Conservation (phyloP, 2,888 invertebrate genomes). For the Tanypteryx hageni region DNA sequence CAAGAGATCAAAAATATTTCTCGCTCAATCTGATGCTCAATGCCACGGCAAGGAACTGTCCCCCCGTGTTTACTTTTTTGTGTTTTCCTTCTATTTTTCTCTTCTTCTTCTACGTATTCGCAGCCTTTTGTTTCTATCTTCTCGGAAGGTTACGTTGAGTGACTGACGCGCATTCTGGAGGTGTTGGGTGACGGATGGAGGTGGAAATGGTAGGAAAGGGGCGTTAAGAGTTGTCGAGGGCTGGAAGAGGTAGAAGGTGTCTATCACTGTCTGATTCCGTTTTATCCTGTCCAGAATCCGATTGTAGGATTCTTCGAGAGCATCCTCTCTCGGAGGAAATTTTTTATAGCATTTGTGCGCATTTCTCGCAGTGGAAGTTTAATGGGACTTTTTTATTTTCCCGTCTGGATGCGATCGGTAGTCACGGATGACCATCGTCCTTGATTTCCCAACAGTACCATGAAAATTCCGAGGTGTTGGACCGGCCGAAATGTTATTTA, state of each 20-base stretch:
- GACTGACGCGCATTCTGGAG: too few relatives aligned
- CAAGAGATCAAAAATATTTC: conserved; percentile 28
- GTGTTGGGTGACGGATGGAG: too few relatives aligned
- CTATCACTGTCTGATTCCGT: not conserved
- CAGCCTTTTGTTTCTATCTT: conserved; percentile 16
- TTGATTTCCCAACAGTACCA: not conserved
- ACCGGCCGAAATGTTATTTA: too few relatives aligned
- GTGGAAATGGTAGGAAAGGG: not conserved
- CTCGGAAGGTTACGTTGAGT: not conserved
- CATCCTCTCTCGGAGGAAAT: not conserved
- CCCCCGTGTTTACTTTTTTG: conserved; percentile 13
- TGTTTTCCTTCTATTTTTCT: not conserved
- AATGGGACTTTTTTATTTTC: not conserved
- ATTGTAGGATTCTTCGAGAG: not conserved
- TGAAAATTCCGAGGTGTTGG: not conserved
- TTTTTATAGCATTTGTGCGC: not conserved
- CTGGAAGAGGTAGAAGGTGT: not conserved
- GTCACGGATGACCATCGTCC: not conserved
- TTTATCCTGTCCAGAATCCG: not conserved
- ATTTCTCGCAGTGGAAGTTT: not conserved
- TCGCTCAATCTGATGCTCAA: conserved; percentile 57
- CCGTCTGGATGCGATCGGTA: not conserved
- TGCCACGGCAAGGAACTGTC: conserved; percentile 20
- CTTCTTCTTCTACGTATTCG: not conserved
- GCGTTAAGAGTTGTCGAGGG: not conserved